A percentile compares a stretch with the other conserved stretches of the same genome.
phyloP scores from a whole-genome alignment of 2,888 invertebrate genomes.

The Chromoteleia sp. region DNA sequence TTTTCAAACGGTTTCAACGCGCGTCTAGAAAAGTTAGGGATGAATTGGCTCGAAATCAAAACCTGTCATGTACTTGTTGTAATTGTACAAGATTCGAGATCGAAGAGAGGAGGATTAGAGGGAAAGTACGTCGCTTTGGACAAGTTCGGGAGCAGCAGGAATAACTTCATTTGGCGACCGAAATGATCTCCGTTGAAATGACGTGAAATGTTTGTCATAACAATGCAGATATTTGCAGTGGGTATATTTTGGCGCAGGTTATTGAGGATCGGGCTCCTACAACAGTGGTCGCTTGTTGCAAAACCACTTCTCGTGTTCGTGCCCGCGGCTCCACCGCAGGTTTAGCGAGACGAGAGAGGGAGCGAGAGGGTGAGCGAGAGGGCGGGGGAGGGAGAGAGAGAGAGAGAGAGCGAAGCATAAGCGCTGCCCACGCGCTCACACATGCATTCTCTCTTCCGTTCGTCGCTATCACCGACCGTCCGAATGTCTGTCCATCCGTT shows the following conservation, averaged over 20 bases:
- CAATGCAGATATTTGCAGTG: conserved; percentile 36
- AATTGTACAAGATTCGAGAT: no score
- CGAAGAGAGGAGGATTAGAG: no score
- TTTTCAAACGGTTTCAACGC: no score
- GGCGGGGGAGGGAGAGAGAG: background rate
- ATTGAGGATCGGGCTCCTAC: conserved; percentile 45
- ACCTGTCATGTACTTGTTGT: no score
- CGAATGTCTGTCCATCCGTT: conserved; percentile 57
- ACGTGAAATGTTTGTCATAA: conserved; percentile 34
- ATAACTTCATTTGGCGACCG: background rate
- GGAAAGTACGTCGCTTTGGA: no score
- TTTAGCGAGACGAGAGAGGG: conserved; percentile 24
- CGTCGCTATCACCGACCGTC: no score
- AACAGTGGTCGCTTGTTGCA: conserved; percentile 74
- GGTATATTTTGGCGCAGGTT: conserved; percentile 40
- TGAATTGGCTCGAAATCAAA: no score
- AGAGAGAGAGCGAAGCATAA: conserved; percentile 12
- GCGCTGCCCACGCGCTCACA: conserved; percentile 66
- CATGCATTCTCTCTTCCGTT: conserved; percentile 58
- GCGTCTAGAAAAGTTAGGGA: no score
- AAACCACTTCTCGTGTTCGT: conserved; percentile 75
- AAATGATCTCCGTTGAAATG: background rate
- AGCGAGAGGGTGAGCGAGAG: conserved; percentile 15
- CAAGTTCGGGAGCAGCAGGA: no score
- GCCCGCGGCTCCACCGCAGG: conserved; percentile 73